phyloP scores from a whole-genome alignment of 2,113 vertebrate genomes.

The Xyrauchen texanus region DNA sequence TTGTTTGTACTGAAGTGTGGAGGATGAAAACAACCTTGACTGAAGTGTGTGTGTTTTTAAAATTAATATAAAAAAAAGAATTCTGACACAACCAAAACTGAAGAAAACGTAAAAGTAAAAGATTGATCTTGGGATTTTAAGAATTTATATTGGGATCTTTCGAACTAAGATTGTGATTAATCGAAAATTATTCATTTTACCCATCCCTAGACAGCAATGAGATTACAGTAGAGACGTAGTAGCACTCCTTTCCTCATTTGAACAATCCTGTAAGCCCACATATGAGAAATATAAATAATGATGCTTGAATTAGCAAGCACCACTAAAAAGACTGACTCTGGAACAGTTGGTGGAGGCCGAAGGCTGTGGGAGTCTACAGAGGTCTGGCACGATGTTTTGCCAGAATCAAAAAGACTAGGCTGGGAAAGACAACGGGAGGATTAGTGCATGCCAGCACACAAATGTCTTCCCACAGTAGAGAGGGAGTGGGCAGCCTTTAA shows the following conservation, averaged over 20 bases:
- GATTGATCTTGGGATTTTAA: too few species aligned
- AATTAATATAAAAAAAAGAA: too few species aligned
- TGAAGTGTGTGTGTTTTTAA: conserved; percentile 35
- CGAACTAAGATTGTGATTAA: too few species aligned
- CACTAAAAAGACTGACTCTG: neutral
- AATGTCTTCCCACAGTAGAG: conserved; percentile 17
- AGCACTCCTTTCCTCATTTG: too few species aligned
- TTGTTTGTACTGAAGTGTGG: neutral
- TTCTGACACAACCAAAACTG: too few species aligned
- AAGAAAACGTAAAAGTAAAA: too few species aligned
- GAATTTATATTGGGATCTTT: too few species aligned
- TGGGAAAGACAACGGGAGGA: conserved; percentile 36
- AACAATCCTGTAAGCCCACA: too few species aligned
- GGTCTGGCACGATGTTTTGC: conserved; percentile 24
- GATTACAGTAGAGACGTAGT: too few species aligned
- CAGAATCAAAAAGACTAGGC: conserved; percentile 23
- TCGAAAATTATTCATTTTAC: too few species aligned
- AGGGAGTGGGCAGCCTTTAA: conserved; percentile 16
- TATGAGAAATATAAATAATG: neutral
- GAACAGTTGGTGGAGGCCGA: neutral
- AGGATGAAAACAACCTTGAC: conserved; percentile 31
- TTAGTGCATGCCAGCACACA: conserved; percentile 15
- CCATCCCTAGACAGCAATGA: too few species aligned
- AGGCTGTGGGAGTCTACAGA: conserved; percentile 32
- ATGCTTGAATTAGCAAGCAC: neutral